Percentiles rank a stretch among this genome's conserved stretches.
Conservation (phyloP, 2,113 vertebrate genomes). For the Emydocephalus ijimae region DNA sequence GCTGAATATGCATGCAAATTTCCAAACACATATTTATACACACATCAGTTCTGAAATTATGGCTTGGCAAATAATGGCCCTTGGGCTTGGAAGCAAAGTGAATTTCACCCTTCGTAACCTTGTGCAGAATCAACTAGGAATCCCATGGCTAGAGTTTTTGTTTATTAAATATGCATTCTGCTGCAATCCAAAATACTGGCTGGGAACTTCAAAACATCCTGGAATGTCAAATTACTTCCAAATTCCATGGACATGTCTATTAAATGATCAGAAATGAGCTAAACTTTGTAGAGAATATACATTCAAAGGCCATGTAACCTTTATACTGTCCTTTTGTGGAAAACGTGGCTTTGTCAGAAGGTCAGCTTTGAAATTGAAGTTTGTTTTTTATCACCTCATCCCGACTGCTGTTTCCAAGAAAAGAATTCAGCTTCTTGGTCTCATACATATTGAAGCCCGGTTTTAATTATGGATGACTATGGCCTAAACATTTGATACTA, state of each 20-base stretch:
- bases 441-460: not conserved
- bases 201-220: not conserved
- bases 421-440: not conserved
- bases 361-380: not conserved
- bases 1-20: not conserved
- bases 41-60: not conserved
- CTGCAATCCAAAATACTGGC: not conserved
- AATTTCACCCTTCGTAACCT: not conserved
- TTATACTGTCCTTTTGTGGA: not conserved
- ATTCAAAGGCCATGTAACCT: not conserved
- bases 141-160: not conserved
- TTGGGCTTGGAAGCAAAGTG: not conserved
- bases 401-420: not conserved
- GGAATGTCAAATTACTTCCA: not conserved
- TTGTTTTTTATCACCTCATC: not conserved
- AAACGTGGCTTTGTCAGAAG: not conserved
- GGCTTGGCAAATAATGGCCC: not conserved
- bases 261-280: not conserved
- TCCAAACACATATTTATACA: not conserved
- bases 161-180: not conserved
- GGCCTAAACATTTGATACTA: not conserved
- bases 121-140: not conserved
- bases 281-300: not conserved
- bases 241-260: not conserved
- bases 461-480: not conserved